Evolutionary conservation across 2,888 invertebrate species (phyloP).

Genomic region (Margaritifera margaritifera): DNA sequence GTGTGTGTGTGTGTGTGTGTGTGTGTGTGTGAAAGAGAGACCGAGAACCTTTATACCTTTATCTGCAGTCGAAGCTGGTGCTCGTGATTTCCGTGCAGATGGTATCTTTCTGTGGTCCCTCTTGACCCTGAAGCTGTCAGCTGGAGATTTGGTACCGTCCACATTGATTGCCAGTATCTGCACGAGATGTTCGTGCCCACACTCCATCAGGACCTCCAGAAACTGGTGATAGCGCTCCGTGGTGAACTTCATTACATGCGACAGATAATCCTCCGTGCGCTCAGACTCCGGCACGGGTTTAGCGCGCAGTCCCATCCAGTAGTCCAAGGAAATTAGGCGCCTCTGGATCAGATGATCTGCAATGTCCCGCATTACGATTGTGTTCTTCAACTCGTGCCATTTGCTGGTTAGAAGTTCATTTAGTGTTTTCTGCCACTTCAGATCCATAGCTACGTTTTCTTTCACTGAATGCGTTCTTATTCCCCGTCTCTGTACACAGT

Average conservation of each 20-base stretch:
- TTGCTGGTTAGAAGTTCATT: conserved; percentile 33
- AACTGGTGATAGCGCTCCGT: conserved; percentile 31
- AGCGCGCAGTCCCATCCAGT: conserved; percentile 39
- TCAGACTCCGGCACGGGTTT: conserved; percentile 38
- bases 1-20: no score
- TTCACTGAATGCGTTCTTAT: no score
- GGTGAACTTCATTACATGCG: conserved; percentile 31
- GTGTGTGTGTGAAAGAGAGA: no score
- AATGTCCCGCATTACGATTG: conserved; percentile 39
- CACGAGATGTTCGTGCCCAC: conserved; percentile 27
- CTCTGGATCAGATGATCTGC: conserved; percentile 39
- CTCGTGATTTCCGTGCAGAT: no score
- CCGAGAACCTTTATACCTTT: no score
- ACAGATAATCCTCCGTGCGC: conserved; percentile 35
- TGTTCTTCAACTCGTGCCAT: conserved; percentile 38
- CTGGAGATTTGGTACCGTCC: background rate
- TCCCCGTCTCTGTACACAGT: no score
- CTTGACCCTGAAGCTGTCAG: no score
- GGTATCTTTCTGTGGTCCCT: no score
- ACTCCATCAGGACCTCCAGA: conserved; percentile 27
- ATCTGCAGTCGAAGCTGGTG: no score
- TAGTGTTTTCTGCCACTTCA: conserved; percentile 30
- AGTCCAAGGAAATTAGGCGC: conserved; percentile 34
- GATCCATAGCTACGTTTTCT: conserved; percentile 19
- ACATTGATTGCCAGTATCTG: conserved; percentile 21